A percentile compares a stretch with the other conserved stretches of the same genome.
These are phyloP conservation scores for Ylistrum balloti DNA, from an alignment of 1,140 invertebrate genomes.

Conservation along the genomic window DNA sequence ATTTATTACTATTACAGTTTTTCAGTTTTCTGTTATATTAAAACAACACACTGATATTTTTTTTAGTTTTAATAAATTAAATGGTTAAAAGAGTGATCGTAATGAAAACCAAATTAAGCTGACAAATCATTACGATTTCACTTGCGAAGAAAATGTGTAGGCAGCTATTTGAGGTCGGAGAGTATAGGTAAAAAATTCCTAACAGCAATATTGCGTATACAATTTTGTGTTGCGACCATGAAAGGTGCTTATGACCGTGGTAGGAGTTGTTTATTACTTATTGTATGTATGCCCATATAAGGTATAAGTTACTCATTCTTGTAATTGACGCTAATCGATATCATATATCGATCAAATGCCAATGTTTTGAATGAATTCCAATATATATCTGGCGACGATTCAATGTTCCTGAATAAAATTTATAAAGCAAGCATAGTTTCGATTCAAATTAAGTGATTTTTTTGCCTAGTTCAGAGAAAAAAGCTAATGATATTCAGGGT, in stretches of 20 bases:
- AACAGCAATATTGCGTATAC: not conserved
- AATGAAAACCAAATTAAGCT: no score
- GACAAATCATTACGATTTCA: not conserved
- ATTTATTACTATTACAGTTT: no score
- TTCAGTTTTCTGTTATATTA: no score
- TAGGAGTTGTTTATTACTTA: slow-evolving; percentile 4
- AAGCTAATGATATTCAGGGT: slow-evolving; percentile 7
- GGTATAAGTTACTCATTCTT: not conserved
- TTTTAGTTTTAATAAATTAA: no score
- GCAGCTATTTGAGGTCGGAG: not conserved
- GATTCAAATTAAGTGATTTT: not conserved
- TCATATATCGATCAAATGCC: slow-evolving; percentile 32
- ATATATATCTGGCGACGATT: slow-evolving; percentile 11
- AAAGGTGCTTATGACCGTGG: not conserved
- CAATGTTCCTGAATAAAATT: not conserved
- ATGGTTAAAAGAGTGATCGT: no score
- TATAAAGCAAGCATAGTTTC: not conserved
- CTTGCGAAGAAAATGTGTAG: not conserved
- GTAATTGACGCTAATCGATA: slow-evolving; percentile 7
- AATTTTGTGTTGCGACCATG: not conserved
- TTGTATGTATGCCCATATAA: not conserved
- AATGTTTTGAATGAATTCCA: not conserved
- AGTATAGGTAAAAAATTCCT: not conserved
- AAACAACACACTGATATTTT: no score
- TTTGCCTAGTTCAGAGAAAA: not conserved